These are phyloP conservation scores for Galaxea fascicularis DNA, from an alignment of 92 coral and sea anemone genomes.

Conservation along the genomic window DNA sequence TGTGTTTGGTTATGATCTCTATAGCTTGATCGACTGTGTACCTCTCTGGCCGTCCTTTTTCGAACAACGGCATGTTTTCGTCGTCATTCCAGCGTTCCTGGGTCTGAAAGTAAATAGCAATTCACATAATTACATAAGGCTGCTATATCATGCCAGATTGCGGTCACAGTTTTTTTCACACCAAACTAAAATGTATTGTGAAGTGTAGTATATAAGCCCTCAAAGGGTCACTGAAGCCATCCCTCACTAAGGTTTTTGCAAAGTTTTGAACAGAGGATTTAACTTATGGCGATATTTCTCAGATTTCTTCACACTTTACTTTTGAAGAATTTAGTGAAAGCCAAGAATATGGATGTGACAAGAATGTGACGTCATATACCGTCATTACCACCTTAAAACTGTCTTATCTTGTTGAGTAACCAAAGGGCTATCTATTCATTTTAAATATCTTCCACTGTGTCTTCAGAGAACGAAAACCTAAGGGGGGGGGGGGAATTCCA, in stretches of 20 bases:
- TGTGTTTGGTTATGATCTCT: too few relatives aligned
- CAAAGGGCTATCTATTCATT: conserved; percentile 2
- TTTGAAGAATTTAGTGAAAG: not conserved
- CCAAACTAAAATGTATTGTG: too few relatives aligned
- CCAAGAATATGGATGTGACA: not conserved
- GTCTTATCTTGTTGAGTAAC: conserved; percentile 4
- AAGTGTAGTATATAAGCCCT: too few relatives aligned
- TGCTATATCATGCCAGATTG: too few relatives aligned
- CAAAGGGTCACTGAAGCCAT: too few relatives aligned
- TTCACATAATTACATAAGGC: too few relatives aligned
- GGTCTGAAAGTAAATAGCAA: too few relatives aligned
- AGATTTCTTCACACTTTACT: not conserved
- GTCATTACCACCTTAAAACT: conserved; percentile 10
- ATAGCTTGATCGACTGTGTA: too few relatives aligned
- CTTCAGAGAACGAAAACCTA: not conserved
- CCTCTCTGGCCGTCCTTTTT: too few relatives aligned
- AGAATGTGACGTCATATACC: not conserved
- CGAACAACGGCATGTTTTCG: too few relatives aligned
- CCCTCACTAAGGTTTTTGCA: not conserved
- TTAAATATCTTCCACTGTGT: conserved; percentile 8
- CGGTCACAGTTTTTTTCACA: too few relatives aligned
- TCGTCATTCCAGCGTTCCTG: too few relatives aligned
- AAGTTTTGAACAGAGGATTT: not conserved
- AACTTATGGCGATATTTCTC: not conserved
- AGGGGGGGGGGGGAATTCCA: conserved; percentile 18